Percentiles rank a stretch among this genome's conserved stretches.
Conservation (phyloP, 2,797 vertebrate genomes). For the Buceros bicornis region DNA sequence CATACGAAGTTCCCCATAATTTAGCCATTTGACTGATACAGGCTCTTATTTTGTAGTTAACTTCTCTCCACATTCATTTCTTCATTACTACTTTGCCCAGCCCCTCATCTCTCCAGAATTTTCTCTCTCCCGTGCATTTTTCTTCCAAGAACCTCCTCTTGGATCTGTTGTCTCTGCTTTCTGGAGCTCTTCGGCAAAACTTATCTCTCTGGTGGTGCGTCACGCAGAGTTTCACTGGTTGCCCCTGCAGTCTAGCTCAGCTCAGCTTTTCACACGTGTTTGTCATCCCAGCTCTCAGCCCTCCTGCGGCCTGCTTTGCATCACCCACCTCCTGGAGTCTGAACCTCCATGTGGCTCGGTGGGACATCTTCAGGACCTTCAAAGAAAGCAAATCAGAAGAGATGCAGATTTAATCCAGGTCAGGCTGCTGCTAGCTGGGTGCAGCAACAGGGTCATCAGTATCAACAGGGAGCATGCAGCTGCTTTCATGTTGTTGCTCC, state of each 20-base stretch:
- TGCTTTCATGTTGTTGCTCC: not conserved
- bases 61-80: not conserved
- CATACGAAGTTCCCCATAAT: not conserved
- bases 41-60: not conserved
- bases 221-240: not conserved
- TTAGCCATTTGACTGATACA: not conserved
- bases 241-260: not conserved
- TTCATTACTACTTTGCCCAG: accelerated
- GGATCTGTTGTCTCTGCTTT: not conserved
- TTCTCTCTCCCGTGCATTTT: accelerated
- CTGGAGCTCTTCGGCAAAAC: not conserved
- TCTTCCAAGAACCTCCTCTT: not conserved
- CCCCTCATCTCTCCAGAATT: not conserved
- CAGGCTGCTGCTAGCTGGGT: not conserved
- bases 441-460: not conserved
- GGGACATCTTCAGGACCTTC: not conserved
- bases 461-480: not conserved
- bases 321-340: not conserved
- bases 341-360: accelerated
- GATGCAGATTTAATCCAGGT: not conserved
- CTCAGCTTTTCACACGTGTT: not conserved
- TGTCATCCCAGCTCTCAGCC: not conserved
- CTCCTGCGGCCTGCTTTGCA: not conserved
- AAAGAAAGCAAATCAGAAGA: not conserved
- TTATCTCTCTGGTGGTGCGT: not conserved